Base-by-base conservation (phyloP, 2,888 invertebrate genomes). In the Euphydryas editha region DNA sequence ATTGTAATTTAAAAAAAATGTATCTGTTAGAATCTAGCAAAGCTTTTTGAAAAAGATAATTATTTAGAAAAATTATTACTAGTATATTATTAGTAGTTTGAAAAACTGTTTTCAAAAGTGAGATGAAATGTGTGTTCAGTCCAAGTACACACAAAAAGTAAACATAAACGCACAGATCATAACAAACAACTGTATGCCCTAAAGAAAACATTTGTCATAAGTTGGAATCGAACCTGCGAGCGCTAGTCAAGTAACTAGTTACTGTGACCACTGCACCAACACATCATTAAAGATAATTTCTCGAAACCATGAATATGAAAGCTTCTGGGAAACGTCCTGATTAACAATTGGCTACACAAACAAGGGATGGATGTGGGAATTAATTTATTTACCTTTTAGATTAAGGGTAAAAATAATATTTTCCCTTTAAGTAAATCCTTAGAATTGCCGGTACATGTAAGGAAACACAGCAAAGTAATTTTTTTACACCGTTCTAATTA, bases 321-420 rank as follows among this genome's bases (percentile, higher is more conserved):
- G 42, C 24, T 51, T 21, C 21, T 24, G 21, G 15, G 15, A n/a
- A 63, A 59, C 58, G 39, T 46, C 39, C 60, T 65, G 59, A 68
- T 68, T 65, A 65, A 65, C 64, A 58, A 66, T 66, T 59, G 68
- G 65, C 66, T 65, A 70, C 62, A 66, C 64, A 68, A 69, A 72
- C 57, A 66, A 13, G 42, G 55, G 60, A 58, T 61, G 62, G 46
- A 58, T 39, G 15, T 59, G 68, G 68, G 68, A 62, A 66, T 62
- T 62, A 65, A 68, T 70, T 66, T 69, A 68, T 68, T 68, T 64
- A 54, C 55, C 62, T 56, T 59, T 59, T n/a, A 36, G 49, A 49
- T n/a, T 57, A 30, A 60, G 39, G 54, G 20, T 65, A 51, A 62
- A 68, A 65, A 24, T 62, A 65, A 65, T 62, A 51, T 62, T 59